Percentiles rank a stretch among this genome's conserved stretches.
Conservation (phyloP, 2,888 invertebrate species). For the Monoplex corrugatus region DNA sequence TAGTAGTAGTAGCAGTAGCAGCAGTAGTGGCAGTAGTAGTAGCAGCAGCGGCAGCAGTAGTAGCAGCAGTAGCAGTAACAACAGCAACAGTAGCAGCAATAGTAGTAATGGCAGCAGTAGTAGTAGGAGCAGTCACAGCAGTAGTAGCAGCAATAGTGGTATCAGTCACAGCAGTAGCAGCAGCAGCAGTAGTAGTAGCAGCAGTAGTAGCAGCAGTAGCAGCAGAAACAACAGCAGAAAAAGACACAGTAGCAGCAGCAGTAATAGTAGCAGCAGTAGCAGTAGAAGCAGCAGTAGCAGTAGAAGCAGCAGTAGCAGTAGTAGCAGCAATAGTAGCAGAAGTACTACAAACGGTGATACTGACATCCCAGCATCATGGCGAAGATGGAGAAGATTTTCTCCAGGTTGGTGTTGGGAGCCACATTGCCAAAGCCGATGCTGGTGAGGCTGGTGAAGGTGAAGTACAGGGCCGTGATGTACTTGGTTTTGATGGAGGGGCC, state of each 20-base stretch:
- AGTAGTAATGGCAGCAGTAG: too few relatives aligned
- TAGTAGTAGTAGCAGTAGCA: background rate
- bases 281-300: too few relatives aligned
- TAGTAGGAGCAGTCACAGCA: too few relatives aligned
- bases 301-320: too few relatives aligned
- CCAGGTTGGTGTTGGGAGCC: constrained; percentile 81
- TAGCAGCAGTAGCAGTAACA: background rate
- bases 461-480: constrained; percentile 81
- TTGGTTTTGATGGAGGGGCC: constrained; percentile 80
- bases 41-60: background rate
- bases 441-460: constrained; percentile 81
- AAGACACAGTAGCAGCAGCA: too few relatives aligned
- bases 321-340: background rate
- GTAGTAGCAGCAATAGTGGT: too few relatives aligned
- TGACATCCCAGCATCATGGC: constrained; percentile 82
- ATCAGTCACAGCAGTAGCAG: too few relatives aligned
- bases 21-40: background rate
- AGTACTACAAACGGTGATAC: constrained; percentile 48
- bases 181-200: too few relatives aligned
- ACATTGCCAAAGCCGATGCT: constrained; percentile 82
- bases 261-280: too few relatives aligned
- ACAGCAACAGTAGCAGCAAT: background rate
- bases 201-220: too few relatives aligned
- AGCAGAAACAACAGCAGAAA: too few relatives aligned
- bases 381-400: constrained; percentile 82